Percentiles rank a stretch among this genome's conserved stretches.
These are phyloP conservation scores for Polydrusus tereticollis DNA, from an alignment of 2,888 invertebrate genomes.

Conservation along the genomic window DNA sequence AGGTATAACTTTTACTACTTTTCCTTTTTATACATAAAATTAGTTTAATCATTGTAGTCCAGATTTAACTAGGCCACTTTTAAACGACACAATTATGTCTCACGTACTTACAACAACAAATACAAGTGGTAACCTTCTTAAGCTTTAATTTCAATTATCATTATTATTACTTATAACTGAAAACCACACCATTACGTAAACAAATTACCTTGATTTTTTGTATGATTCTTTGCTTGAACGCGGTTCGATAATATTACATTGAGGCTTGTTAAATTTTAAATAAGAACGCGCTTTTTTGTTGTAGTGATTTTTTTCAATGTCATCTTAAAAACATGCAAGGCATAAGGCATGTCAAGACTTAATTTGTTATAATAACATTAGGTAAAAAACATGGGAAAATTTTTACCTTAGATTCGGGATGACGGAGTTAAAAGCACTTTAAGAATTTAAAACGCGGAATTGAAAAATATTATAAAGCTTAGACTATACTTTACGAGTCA, in stretches of 20 bases:
- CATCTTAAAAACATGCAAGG: background rate
- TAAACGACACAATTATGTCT: conserved; percentile 1
- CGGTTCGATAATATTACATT: background rate
- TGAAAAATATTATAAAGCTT: too few species aligned
- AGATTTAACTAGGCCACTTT: conserved; percentile 35
- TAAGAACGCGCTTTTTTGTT: background rate
- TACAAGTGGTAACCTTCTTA: conserved; percentile 2
- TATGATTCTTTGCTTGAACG: background rate
- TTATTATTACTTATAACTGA: conserved; percentile 7
- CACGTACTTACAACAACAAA: background rate
- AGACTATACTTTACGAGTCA: too few species aligned
- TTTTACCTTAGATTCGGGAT: too few species aligned
- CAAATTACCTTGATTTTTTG: background rate
- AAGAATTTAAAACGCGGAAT: too few species aligned
- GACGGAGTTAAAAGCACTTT: too few species aligned
- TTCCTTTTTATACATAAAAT: conserved; percentile 23
- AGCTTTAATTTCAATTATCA: background rate
- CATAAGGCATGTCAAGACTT: too few species aligned
- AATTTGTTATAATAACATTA: background rate
- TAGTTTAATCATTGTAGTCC: conserved; percentile 39
- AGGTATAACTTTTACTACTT: conserved; percentile 18
- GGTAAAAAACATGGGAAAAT: too few species aligned
- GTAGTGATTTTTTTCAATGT: background rate
- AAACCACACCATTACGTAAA: conserved; percentile 6
- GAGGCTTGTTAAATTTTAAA: background rate